phyloP scores from a whole-genome alignment of 2,888 invertebrate species.

The Lithosia quadra region DNA sequence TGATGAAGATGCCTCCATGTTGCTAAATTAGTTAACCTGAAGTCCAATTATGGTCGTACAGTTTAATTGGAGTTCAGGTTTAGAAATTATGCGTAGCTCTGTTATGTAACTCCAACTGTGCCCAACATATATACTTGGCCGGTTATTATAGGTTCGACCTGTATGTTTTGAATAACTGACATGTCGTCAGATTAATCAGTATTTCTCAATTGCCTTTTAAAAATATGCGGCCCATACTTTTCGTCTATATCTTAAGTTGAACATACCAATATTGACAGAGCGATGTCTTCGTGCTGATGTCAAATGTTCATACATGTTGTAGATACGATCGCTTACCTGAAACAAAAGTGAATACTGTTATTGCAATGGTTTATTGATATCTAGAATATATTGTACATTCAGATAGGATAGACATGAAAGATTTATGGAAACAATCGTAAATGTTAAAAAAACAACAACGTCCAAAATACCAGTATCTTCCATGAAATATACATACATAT shows the following conservation, averaged over 20 bases:
- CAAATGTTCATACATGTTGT: neutral
- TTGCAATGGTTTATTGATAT: neutral
- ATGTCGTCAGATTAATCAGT: too few relatives aligned
- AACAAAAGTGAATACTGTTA: conserved; percentile 24
- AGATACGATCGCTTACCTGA: conserved; percentile 36
- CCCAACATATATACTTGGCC: neutral
- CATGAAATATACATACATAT: too few relatives aligned
- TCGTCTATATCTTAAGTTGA: neutral
- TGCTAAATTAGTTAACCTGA: neutral
- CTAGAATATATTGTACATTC: neutral
- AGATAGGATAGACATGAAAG: neutral
- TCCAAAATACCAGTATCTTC: too few relatives aligned
- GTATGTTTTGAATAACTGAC: neutral
- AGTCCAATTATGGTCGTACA: neutral
- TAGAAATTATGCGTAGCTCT: neutral
- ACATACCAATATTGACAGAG: conserved; percentile 5
- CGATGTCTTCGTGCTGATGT: neutral
- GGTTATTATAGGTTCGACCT: neutral
- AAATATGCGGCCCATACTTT: neutral
- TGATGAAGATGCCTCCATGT: neutral
- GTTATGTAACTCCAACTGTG: neutral
- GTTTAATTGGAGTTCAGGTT: conserved; percentile 4
- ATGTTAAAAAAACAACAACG: too few relatives aligned
- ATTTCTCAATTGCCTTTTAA: neutral
- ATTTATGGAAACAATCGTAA: too few relatives aligned